Evolutionary conservation across 2,888 invertebrate genomes (phyloP).

Genomic region (Hirtodrosophila duncani): DNA sequence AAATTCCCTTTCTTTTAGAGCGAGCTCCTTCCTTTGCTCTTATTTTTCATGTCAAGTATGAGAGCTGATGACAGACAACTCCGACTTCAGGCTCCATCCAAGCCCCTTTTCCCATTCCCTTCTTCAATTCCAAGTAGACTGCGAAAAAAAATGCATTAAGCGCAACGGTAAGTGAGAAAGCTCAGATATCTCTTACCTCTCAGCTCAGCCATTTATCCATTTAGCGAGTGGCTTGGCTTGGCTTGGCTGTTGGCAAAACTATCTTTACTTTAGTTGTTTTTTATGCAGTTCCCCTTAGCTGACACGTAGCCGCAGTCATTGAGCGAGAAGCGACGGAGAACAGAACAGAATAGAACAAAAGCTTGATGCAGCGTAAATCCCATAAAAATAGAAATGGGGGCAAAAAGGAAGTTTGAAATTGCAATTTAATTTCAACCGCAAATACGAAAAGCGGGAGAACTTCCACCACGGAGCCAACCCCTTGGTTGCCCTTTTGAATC

Average conservation of each 20-base stretch:
- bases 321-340: not conserved
- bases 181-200: conserved; percentile 30
- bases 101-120: too few species aligned
- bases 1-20: too few species aligned
- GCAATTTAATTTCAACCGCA: conserved; percentile 70
- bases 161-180: conserved; percentile 61
- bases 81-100: too few species aligned
- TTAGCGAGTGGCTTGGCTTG: conserved; percentile 24
- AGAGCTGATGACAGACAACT: conserved; percentile 28
- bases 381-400: conserved; percentile 61
- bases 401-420: conserved; percentile 60
- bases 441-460: conserved; percentile 33
- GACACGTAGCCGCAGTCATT: conserved; percentile 48
- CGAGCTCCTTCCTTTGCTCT: too few species aligned
- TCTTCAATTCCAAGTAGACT: too few species aligned
- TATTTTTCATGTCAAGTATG: too few species aligned
- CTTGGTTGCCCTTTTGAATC: conserved; percentile 6
- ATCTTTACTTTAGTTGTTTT: not conserved
- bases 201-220: conserved; percentile 52
- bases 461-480: not conserved
- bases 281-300: conserved; percentile 11
- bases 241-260: too few species aligned
- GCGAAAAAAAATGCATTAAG: conserved; percentile 62
- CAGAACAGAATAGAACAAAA: conserved; percentile 24
- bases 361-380: conserved; percentile 50